phyloP scores from a whole-genome alignment of 2,888 invertebrate species.

The Dioctria linearis region DNA sequence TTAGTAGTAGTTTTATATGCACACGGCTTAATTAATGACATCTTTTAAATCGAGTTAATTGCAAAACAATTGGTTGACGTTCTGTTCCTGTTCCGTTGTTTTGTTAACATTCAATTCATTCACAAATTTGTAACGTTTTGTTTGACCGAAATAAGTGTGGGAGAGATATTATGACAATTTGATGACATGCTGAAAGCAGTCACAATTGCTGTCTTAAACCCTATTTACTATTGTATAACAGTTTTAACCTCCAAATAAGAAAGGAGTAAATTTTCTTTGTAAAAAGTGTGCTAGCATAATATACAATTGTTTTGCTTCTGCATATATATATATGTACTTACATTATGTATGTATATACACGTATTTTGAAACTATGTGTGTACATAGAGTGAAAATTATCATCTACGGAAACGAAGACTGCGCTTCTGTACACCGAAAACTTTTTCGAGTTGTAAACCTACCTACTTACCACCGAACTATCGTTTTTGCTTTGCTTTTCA shows the following conservation, averaged over 20 bases:
- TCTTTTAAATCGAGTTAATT: no score
- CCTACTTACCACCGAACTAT: background rate
- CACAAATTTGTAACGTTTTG: background rate
- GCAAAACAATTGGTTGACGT: no score
- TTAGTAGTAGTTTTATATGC: no score
- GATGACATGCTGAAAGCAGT: background rate
- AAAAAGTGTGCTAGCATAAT: background rate
- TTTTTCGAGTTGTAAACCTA: background rate
- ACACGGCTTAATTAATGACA: no score
- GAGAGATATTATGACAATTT: background rate
- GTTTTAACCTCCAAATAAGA: background rate
- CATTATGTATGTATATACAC: background rate
- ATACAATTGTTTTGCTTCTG: background rate
- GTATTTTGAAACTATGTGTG: background rate
- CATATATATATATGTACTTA: background rate
- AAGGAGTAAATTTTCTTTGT: background rate
- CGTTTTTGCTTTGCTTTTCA: background rate
- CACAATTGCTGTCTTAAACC: background rate
- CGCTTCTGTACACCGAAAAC: background rate
- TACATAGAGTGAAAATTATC: background rate
- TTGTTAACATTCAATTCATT: background rate
- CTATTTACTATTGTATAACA: background rate
- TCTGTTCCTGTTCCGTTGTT: no score
- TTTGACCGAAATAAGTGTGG: background rate
- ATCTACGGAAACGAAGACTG: background rate